Percentiles rank a stretch among this genome's conserved stretches.
Conservation (phyloP, 2,797 vertebrate genomes). For the Discoglossus pictus region DNA sequence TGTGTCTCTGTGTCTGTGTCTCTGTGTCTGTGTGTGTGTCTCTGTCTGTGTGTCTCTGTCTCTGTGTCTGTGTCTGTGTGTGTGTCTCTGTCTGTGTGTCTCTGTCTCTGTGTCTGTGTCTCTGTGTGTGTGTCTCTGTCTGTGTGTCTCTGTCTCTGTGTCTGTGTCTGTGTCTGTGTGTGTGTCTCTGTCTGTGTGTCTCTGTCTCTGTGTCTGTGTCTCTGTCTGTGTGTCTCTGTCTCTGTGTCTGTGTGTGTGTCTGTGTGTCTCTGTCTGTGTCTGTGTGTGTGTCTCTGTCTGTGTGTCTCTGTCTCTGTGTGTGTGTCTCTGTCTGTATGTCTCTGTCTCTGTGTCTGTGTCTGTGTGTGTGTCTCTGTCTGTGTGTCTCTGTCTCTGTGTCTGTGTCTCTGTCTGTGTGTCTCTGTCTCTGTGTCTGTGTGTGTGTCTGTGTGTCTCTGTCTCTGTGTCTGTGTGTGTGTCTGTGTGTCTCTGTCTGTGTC, state of each 20-base stretch:
- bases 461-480: constrained; percentile 6
- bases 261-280: constrained; percentile 8
- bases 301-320: constrained; percentile 10
- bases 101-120: constrained; percentile 2
- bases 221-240: constrained; percentile 9
- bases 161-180: constrained; percentile 4
- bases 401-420: constrained; percentile 8
- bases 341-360: background rate
- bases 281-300: constrained; percentile 1
- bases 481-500: constrained; percentile 9
- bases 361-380: constrained; percentile 3
- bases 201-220: constrained; percentile 3
- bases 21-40: background rate
- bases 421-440: constrained; percentile 3
- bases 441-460: constrained; percentile 6
- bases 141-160: background rate
- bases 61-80: background rate
- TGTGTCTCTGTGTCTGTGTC: background rate
- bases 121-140: background rate
- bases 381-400: constrained; percentile 9
- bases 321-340: constrained; percentile 8
- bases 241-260: background rate
- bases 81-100: background rate
- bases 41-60: constrained; percentile 1
- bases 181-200: background rate